A percentile compares a stretch with the other conserved stretches of the same genome.
Evolutionary conservation across 2,113 vertebrate genomes (phyloP).

Genomic region (Phyllostomus hastatus): DNA sequence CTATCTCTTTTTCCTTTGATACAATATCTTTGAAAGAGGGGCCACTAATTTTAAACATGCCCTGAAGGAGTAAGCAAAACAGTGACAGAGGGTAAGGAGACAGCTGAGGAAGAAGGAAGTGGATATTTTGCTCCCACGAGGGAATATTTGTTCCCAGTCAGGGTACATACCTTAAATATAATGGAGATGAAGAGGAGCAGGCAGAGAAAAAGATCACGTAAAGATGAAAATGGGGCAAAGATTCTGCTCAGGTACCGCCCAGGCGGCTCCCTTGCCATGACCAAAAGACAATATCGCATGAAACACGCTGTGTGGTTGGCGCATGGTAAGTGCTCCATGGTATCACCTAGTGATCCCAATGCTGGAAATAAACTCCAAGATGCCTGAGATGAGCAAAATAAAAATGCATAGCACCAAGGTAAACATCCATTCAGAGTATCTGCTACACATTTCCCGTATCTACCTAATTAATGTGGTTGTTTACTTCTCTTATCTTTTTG

Average conservation of each 20-base stretch:
- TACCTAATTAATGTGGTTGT: background rate
- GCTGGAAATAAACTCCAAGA: background rate
- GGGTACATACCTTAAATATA: background rate
- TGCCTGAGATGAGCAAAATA: background rate
- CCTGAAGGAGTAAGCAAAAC: background rate
- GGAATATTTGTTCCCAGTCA: background rate
- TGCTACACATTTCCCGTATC: background rate
- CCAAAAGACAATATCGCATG: background rate
- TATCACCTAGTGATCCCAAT: background rate
- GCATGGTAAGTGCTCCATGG: background rate
- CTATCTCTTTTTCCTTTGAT: background rate
- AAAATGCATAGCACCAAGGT: background rate
- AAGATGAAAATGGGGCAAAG: background rate
- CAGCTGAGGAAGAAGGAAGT: background rate
- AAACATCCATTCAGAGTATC: background rate
- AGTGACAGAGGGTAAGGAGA: background rate
- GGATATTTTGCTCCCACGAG: background rate
- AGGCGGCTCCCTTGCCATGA: background rate
- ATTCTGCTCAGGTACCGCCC: background rate
- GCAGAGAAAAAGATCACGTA: background rate
- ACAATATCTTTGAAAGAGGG: background rate
- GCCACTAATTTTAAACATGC: background rate
- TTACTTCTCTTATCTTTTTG: background rate
- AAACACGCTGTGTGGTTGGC: background rate
- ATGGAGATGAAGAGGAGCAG: background rate